Evolutionary conservation across 2,113 vertebrate species (phyloP).

Genomic region (Peromyscus leucopus): DNA sequence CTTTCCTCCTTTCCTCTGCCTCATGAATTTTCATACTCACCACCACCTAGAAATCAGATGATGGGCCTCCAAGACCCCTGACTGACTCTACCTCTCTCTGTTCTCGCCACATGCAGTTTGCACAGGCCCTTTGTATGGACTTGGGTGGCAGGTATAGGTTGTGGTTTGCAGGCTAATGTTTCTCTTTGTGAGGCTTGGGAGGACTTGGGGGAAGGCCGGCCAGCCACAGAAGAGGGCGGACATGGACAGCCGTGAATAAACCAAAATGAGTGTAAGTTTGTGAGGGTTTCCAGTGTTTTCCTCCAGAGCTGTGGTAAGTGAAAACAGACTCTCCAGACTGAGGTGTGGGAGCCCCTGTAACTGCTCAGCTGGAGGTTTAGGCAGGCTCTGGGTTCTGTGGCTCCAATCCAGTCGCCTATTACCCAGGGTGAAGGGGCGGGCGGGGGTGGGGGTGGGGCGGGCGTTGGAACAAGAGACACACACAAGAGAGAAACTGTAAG

Average conservation of each 20-base stretch:
- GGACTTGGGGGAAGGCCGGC: neutral
- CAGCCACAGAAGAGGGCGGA: neutral
- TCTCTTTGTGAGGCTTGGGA: neutral
- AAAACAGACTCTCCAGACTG: neutral
- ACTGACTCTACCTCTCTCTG: neutral
- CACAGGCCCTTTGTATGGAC: neutral
- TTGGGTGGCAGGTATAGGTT: neutral
- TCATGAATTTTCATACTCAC: constrained; percentile 67
- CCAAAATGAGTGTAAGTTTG: neutral
- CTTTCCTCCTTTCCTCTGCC: neutral
- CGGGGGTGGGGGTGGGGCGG: neutral
- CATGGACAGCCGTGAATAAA: neutral
- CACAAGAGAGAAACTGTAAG: neutral
- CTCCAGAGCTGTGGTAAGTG: neutral
- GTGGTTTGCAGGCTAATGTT: neutral
- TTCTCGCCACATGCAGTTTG: neutral
- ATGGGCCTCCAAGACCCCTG: neutral
- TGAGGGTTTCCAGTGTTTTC: neutral
- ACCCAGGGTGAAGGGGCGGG: too few relatives aligned
- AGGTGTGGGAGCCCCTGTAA: too few relatives aligned
- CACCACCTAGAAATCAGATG: constrained; percentile 35
- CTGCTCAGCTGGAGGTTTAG: neutral
- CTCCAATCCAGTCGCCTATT: neutral
- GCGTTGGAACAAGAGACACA: neutral
- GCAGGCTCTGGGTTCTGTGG: neutral